A percentile compares a stretch with the other conserved stretches of the same genome.
These are phyloP conservation scores for Crenuchus spilurus DNA, from an alignment of 2,797 vertebrate species.

Conservation along the genomic window DNA sequence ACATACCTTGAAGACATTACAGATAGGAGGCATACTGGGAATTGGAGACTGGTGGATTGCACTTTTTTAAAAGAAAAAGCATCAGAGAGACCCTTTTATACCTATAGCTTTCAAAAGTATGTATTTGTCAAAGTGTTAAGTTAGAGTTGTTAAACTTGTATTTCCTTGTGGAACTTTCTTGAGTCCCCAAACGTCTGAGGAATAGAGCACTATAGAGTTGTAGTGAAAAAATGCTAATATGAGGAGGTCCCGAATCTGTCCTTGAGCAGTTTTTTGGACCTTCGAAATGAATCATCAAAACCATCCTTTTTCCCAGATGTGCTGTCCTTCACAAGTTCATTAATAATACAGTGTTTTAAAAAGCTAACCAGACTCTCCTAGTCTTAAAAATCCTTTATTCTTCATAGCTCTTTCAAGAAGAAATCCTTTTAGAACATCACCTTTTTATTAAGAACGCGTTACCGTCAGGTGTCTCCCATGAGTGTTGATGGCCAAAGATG, in stretches of 20 bases:
- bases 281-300: conserved; percentile 17
- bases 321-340: conserved; percentile 11
- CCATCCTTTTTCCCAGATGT: neutral
- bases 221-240: conserved; percentile 24
- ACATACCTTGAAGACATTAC: conserved; percentile 5
- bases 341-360: conserved; percentile 13
- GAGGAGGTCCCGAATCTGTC: conserved; percentile 18
- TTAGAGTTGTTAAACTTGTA: conserved; percentile 34
- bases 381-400: conserved; percentile 8
- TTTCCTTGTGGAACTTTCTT: conserved; percentile 32
- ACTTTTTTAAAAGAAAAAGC: conserved; percentile 38
- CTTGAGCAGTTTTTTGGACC: conserved; percentile 9
- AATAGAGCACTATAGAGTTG: conserved; percentile 19
- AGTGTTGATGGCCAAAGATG: neutral
- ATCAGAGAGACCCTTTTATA: conserved; percentile 27
- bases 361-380: neutral
- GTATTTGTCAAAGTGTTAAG: conserved; percentile 40
- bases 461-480: conserved; percentile 11
- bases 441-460: conserved; percentile 15
- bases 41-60: conserved; percentile 22
- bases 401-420: neutral
- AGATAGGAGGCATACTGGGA: neutral
- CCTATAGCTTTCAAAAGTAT: conserved; percentile 30
- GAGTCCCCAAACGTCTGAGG: conserved; percentile 18
- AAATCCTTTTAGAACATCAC: neutral